Conservation (phyloP, 1,140 invertebrate genomes). For the Arion vulgaris region DNA sequence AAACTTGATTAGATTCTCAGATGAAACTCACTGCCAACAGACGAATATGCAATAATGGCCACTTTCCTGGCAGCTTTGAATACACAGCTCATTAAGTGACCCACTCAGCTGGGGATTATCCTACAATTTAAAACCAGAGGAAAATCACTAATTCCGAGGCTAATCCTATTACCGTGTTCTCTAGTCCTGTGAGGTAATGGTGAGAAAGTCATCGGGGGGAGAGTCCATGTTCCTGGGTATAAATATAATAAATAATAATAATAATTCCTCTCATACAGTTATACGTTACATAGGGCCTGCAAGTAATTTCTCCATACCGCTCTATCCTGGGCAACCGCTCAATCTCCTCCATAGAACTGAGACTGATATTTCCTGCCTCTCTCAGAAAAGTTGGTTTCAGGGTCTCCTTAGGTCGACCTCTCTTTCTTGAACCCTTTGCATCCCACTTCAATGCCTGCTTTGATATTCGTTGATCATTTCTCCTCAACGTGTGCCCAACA, state of each 20-base stretch:
- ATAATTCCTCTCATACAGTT: too few relatives aligned
- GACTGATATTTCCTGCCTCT: too few relatives aligned
- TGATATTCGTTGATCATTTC: too few relatives aligned
- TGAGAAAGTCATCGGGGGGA: not conserved
- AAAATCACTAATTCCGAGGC: not conserved
- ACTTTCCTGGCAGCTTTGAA: not conserved
- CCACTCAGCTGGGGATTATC: slow-evolving; percentile 11
- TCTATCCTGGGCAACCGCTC: too few relatives aligned
- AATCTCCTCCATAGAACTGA: too few relatives aligned
- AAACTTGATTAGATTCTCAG: slow-evolving; percentile 1
- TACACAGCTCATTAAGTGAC: not conserved
- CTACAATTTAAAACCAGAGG: not conserved
- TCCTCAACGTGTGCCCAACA: too few relatives aligned
- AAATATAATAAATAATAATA: not conserved
- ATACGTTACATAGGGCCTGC: too few relatives aligned
- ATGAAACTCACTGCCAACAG: not conserved
- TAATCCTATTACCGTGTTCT: slow-evolving; percentile 7
- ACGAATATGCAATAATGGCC: slow-evolving; percentile 16
- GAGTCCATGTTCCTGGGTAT: not conserved
- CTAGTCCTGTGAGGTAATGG: not conserved
- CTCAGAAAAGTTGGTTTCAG: too few relatives aligned
- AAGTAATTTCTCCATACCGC: too few relatives aligned
- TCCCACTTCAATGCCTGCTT: too few relatives aligned
- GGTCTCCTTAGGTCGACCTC: too few relatives aligned
- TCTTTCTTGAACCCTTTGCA: too few relatives aligned